phyloP scores from a whole-genome alignment of 2,888 invertebrate genomes.

The Erynnis tages region DNA sequence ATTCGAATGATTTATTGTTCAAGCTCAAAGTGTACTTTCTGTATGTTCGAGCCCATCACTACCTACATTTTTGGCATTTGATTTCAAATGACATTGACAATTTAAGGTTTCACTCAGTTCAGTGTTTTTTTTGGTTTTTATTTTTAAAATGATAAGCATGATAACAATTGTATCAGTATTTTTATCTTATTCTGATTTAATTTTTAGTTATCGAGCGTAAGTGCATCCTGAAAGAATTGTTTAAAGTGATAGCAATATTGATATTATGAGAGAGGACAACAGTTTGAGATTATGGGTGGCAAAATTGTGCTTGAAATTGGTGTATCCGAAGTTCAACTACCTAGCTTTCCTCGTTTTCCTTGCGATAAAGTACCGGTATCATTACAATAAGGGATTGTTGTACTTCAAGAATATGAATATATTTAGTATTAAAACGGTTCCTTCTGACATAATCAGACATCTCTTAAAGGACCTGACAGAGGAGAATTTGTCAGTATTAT shows the following conservation, averaged over 20 bases:
- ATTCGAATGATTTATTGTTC: too few relatives aligned
- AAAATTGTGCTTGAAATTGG: slow-evolving; percentile 70
- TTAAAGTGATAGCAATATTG: background rate
- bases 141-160: slow-evolving; percentile 2
- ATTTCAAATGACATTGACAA: too few relatives aligned
- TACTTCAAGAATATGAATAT: slow-evolving; percentile 48
- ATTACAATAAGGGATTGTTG: slow-evolving; percentile 42
- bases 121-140: background rate
- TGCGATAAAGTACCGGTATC: slow-evolving; percentile 67
- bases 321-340: slow-evolving; percentile 73
- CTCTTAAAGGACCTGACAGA: slow-evolving; percentile 52
- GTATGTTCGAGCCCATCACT: too few relatives aligned
- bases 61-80: too few relatives aligned
- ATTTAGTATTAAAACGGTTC: slow-evolving; percentile 53
- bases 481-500: slow-evolving; percentile 50
- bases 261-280: slow-evolving; percentile 64
- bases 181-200: slow-evolving; percentile 2
- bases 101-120: background rate
- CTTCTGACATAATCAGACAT: slow-evolving; percentile 45
- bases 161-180: slow-evolving; percentile 20
- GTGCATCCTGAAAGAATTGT: background rate
- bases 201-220: background rate
- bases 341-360: slow-evolving; percentile 67
- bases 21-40: too few relatives aligned
- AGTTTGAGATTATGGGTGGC: slow-evolving; percentile 65